These are phyloP conservation scores for Karalla daura DNA, from an alignment of 2,797 vertebrate species.

Conservation along the genomic window DNA sequence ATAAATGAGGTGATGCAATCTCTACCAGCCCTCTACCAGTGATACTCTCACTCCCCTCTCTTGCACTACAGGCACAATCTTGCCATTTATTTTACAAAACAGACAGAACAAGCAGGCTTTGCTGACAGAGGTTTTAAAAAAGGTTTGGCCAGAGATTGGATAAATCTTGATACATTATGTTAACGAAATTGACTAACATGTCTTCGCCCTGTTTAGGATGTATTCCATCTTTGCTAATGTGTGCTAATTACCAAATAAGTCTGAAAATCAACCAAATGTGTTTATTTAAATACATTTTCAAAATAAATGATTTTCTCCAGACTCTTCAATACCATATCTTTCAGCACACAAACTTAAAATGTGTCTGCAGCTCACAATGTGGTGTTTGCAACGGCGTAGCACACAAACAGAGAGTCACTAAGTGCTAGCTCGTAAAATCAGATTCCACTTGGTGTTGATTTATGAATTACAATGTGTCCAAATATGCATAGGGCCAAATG, in stretches of 20 bases:
- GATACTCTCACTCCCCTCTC: not conserved
- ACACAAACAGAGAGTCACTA: constrained; percentile 39
- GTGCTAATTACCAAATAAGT: constrained; percentile 15
- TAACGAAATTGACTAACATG: not conserved
- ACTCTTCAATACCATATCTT: constrained; percentile 11
- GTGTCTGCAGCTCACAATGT: constrained; percentile 14
- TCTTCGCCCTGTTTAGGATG: too few relatives aligned
- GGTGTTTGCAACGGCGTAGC: constrained; percentile 35
- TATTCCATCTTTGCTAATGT: too few relatives aligned
- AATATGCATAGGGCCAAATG: constrained; percentile 58
- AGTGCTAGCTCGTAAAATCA: constrained; percentile 53
- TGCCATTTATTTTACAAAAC: not conserved
- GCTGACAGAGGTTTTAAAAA: too few relatives aligned
- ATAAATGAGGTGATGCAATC: not conserved
- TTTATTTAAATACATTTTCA: not conserved
- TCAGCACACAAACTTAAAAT: not conserved
- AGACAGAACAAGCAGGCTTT: not conserved
- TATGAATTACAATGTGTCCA: constrained; percentile 62
- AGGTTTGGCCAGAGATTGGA: not conserved
- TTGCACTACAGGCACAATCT: not conserved
- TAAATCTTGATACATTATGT: not conserved
- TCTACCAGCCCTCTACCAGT: not conserved
- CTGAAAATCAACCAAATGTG: not conserved
- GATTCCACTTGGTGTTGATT: constrained; percentile 56
- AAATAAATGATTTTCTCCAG: constrained; percentile 5